A percentile compares a stretch with the other conserved stretches of the same genome.
phyloP scores from a whole-genome alignment of 2,888 invertebrate species.

The Parapristionchus giblindavisi region DNA sequence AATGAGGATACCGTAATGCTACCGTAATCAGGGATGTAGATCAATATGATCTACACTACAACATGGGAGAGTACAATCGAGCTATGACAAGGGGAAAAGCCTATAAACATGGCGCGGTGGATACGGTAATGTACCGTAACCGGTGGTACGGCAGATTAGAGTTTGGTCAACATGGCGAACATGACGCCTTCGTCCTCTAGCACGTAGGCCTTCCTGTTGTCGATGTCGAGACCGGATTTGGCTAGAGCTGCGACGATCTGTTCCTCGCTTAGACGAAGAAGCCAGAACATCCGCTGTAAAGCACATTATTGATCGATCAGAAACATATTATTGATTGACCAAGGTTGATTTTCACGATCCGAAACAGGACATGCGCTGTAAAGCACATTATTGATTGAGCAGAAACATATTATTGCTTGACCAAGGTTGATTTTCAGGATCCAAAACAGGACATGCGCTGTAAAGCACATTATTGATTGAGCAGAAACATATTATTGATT shows the following conservation, averaged over 20 bases:
- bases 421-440: too few relatives aligned
- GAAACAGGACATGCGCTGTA: not conserved
- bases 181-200: conserved; percentile 62
- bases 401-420: too few relatives aligned
- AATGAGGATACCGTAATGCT: too few relatives aligned
- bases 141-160: conserved; percentile 10
- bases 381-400: too few relatives aligned
- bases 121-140: too few relatives aligned
- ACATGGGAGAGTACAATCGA: too few relatives aligned
- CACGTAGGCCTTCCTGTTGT: conserved; percentile 51
- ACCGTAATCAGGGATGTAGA: too few relatives aligned
- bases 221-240: conserved; percentile 51
- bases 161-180: conserved; percentile 61
- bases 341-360: not conserved
- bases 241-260: conserved; percentile 53
- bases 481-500: not conserved
- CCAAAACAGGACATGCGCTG: conserved; percentile 62
- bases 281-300: conserved; percentile 57
- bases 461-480: conserved; percentile 18
- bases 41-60: too few relatives aligned
- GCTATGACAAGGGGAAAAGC: too few relatives aligned
- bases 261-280: conserved; percentile 57
- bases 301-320: not conserved
- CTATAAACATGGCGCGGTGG: too few relatives aligned
- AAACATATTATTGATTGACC: not conserved